phyloP scores from a whole-genome alignment of 2,888 invertebrate genomes.

The Acrobasis repandana region DNA sequence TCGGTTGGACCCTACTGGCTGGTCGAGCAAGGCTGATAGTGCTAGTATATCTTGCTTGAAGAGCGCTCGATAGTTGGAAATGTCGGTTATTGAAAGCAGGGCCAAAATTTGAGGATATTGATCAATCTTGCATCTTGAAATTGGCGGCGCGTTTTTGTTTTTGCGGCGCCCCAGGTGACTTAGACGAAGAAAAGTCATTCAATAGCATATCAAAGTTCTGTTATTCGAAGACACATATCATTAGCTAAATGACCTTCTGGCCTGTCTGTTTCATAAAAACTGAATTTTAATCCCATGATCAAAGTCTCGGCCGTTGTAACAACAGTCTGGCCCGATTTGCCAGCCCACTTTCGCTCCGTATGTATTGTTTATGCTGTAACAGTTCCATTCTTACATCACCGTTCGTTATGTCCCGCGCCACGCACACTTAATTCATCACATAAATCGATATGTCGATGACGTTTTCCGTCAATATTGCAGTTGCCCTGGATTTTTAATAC shows the following conservation, averaged over 20 bases:
- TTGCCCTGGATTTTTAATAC: background rate
- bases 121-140: too few relatives aligned
- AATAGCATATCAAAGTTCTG: too few relatives aligned
- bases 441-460: background rate
- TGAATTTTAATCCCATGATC: background rate
- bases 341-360: slow-evolving; percentile 15
- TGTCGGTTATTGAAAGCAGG: too few relatives aligned
- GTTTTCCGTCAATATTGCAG: background rate
- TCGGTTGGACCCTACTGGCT: too few relatives aligned
- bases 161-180: too few relatives aligned
- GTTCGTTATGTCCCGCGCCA: slow-evolving; percentile 7
- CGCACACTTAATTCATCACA: slow-evolving; percentile 1
- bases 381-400: slow-evolving; percentile 17
- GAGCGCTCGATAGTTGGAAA: too few relatives aligned
- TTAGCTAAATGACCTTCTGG: background rate
- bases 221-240: background rate
- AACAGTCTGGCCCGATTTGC: slow-evolving; percentile 8
- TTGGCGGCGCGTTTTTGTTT: too few relatives aligned
- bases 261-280: background rate
- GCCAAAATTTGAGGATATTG: too few relatives aligned
- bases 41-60: too few relatives aligned
- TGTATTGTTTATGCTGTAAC: slow-evolving; percentile 18
- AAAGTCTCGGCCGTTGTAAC: background rate
- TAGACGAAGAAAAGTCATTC: too few relatives aligned
- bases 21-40: too few relatives aligned